These are phyloP conservation scores for Parotocinclus haroldoi DNA, from an alignment of 2,797 vertebrate genomes.

Conservation along the genomic window DNA sequence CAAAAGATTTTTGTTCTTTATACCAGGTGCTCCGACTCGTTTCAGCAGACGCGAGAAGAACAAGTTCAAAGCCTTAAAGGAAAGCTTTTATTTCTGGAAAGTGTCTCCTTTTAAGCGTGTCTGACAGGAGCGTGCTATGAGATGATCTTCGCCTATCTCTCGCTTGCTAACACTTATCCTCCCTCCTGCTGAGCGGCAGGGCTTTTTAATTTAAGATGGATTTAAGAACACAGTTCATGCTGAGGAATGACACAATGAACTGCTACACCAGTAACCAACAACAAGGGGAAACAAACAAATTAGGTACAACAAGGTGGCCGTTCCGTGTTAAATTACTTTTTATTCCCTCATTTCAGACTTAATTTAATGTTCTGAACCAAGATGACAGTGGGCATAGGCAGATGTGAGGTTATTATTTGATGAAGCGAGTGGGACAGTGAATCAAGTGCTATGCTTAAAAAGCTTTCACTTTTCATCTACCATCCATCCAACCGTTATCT, in stretches of 20 bases:
- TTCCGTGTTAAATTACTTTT: too few species aligned
- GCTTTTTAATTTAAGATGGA: conserved; percentile 4
- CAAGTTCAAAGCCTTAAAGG: conserved; percentile 2
- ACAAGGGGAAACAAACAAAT: too few species aligned
- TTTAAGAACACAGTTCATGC: conserved; percentile 1
- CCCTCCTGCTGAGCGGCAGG: not conserved
- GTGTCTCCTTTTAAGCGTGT: not conserved
- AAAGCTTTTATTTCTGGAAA: conserved; percentile 13
- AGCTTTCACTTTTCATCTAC: too few species aligned
- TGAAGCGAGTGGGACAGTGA: too few species aligned
- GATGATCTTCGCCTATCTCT: not conserved
- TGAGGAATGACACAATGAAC: not conserved
- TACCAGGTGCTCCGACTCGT: conserved; percentile 7
- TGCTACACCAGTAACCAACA: not conserved
- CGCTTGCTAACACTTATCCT: not conserved
- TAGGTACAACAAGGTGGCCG: too few species aligned
- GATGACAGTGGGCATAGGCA: too few species aligned
- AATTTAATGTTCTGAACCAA: too few species aligned
- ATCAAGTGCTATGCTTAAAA: too few species aligned
- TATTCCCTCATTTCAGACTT: too few species aligned
- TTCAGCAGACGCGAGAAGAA: not conserved
- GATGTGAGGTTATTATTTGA: too few species aligned
- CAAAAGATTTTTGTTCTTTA: conserved; percentile 27
- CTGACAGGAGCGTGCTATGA: conserved; percentile 4
- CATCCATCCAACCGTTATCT: too few species aligned